Base-by-base conservation (phyloP, 2,113 vertebrate genomes). In the Dromiciops gliroides region DNA sequence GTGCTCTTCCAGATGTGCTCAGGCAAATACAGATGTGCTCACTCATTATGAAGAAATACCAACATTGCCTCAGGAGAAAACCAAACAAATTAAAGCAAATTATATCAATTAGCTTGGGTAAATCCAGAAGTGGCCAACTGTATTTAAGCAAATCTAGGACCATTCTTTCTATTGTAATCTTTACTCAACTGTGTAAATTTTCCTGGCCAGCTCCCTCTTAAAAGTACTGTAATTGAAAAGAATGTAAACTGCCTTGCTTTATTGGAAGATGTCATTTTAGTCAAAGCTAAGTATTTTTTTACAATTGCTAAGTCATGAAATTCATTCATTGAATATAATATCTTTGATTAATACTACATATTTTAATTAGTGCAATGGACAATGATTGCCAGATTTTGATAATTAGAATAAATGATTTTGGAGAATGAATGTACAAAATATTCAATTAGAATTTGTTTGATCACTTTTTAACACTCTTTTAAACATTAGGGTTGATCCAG, bases 191-290 rank as follows among this genome's bases (percentile, higher is more conserved):
- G n/a, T 83, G 67, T 83, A 83, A 83, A 83, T 44, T 83, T 44
- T 83, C n/a, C 67, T 44, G n/a, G 67, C n/a, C 67, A 83, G 37
- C 14, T 92, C 53, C 24, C 8, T 53, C 90, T 89, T 60, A 10
- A 16, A 92, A 94, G 31, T 94, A 94, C 44, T 89, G 3, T 26
- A n/a, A 92, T 48, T 16, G 12, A 52, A 95, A 94, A 89, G 25
- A 91, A 16, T 3, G 48, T 44, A 49, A 94, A 53, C 75, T 12
- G 11, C 28, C 53, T 88, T 91, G 49, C 83, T 93, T 96, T 94
- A 8, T 95, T 48, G 89, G 90, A 94, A 25, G 44, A 7, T n/a
- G 49, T 90, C 26, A 83, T 51, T 95, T 91, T 92, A 94, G 60
- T 25, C 9, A 95, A 94, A 60, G 50, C 75, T 89, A 53, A 1